Evolutionary conservation across 2,888 invertebrate species (phyloP), one percentile per base, ranked within the genome.

Genomic region (Cacoxenus indagator): DNA sequence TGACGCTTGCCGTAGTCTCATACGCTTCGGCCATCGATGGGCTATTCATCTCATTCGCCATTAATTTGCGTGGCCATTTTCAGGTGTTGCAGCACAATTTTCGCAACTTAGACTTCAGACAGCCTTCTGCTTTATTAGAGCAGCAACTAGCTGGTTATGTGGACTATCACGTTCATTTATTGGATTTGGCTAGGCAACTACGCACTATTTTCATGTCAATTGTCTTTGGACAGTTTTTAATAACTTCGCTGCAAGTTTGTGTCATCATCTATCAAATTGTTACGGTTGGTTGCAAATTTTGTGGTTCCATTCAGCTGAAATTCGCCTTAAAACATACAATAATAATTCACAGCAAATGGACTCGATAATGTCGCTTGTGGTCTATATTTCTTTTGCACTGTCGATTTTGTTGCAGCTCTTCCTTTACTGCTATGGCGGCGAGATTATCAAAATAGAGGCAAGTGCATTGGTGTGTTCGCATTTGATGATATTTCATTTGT

Each of bases 401-500:
- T 80, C 86, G 2, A 86, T 87, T 37, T 73, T 87, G 76, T 61
- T 87, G 69, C 87, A 87, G 70, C 74, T 87, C 4, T 78, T 87
- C 22, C 84, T 87, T 11, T 87, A 87, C 65, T 87, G 87, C 62
- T 87, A 86, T 64, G 86, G 87, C 17, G 87, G 87, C 0, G 87
- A 87, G 67, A 83, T 87, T 19, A 75, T 87, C 5, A 86, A 84
- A 75, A 69, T 75, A 4, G 87, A 87, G 83, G 87, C 76, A 71
- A 55, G 75, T 17, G 43, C 6, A 1, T 17, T 19, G 17, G 11
- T 17, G 0, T 51, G 22, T 22, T n/a, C n/a, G n/a, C n/a, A n/a
- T n/a, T n/a, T n/a, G n/a, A n/a, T 29, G 43, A 11, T 37, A 37
- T 37, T 11, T 11, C 61, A 64, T 48, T 26, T 14, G 27, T 29